Percentiles rank a stretch among this genome's conserved stretches.
Conservation (phyloP, 2,113 vertebrate species). For the Chaetura pelagica region DNA sequence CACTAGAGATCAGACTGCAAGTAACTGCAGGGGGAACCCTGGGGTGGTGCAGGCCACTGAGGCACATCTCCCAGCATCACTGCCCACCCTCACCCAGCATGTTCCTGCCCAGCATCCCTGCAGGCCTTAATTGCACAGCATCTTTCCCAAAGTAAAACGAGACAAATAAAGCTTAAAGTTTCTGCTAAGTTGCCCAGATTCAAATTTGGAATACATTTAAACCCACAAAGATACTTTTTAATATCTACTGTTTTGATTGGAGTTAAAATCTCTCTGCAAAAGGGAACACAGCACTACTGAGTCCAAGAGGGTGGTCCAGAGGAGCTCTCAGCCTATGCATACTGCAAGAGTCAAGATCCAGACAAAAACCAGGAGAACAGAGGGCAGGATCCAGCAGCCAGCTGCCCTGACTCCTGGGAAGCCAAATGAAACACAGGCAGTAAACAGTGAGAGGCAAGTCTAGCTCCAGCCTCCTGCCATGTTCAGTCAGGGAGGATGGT, state of each 20-base stretch:
- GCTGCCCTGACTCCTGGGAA: rapidly evolving
- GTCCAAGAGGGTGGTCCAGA: too few species aligned
- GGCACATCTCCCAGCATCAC: rapidly evolving
- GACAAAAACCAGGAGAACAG: not conserved
- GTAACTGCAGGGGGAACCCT: too few species aligned
- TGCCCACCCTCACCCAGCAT: not conserved
- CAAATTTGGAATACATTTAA: not conserved
- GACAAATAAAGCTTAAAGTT: rapidly evolving
- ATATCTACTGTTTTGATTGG: not conserved
- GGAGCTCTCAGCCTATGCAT: not conserved
- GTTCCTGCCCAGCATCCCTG: not conserved
- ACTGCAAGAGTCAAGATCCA: not conserved
- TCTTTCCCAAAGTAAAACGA: not conserved
- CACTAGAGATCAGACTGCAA: not conserved
- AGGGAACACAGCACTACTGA: rapidly evolving
- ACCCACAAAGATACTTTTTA: not conserved
- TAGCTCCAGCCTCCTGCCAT: rapidly evolving
- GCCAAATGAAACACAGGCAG: not conserved
- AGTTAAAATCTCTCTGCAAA: not conserved
- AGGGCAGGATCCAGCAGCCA: not conserved
- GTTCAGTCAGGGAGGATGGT: rapidly evolving
- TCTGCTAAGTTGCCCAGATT: not conserved
- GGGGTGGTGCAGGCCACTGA: rapidly evolving
- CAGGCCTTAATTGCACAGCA: rapidly evolving
- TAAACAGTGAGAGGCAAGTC: not conserved